A percentile compares a stretch with the other conserved stretches of the same genome.
Evolutionary conservation across 2,888 invertebrate genomes (phyloP).

Genomic region (Eucera pruinosa): DNA sequence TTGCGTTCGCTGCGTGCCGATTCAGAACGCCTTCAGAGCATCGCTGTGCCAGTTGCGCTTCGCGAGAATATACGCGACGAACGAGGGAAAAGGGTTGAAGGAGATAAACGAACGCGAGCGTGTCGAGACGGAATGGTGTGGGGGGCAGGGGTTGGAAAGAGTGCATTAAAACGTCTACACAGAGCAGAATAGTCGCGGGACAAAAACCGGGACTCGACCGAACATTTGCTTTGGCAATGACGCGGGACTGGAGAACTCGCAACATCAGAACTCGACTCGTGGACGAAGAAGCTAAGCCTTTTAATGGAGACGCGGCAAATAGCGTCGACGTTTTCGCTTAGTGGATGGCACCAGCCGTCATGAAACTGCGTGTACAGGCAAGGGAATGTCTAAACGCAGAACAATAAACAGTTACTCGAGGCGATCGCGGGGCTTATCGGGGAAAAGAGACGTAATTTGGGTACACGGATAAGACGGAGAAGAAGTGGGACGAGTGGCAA

Average conservation of each 20-base stretch:
- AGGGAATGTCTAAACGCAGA: slow-evolving; percentile 12
- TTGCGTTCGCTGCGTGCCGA: slow-evolving; percentile 17
- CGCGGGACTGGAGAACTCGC: slow-evolving; percentile 31
- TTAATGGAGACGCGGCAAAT: slow-evolving; percentile 55
- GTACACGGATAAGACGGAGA: not conserved
- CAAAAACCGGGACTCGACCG: slow-evolving; percentile 48
- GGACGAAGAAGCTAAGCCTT: slow-evolving; percentile 37
- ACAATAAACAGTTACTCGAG: slow-evolving; percentile 57
- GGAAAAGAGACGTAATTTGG: slow-evolving; percentile 26
- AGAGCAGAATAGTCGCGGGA: slow-evolving; percentile 34
- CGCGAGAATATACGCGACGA: slow-evolving; percentile 6
- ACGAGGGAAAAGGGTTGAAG: not conserved
- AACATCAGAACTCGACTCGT: slow-evolving; percentile 34
- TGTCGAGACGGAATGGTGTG: not conserved
- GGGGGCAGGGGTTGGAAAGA: not conserved
- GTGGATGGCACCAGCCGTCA: slow-evolving; percentile 27
- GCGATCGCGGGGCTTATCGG: slow-evolving; percentile 27
- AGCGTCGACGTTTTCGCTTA: slow-evolving; percentile 59
- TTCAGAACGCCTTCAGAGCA: slow-evolving; percentile 39
- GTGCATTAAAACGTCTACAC: slow-evolving; percentile 42
- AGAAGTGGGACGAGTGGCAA: slow-evolving; percentile 34
- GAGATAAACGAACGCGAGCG: slow-evolving; percentile 22
- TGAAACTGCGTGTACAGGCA: not conserved
- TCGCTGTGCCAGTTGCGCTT: not conserved
- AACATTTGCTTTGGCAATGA: slow-evolving; percentile 40